These are phyloP conservation scores for Hydrotaea diabolus DNA, from an alignment of 2,888 invertebrate genomes.

Conservation along the genomic window DNA sequence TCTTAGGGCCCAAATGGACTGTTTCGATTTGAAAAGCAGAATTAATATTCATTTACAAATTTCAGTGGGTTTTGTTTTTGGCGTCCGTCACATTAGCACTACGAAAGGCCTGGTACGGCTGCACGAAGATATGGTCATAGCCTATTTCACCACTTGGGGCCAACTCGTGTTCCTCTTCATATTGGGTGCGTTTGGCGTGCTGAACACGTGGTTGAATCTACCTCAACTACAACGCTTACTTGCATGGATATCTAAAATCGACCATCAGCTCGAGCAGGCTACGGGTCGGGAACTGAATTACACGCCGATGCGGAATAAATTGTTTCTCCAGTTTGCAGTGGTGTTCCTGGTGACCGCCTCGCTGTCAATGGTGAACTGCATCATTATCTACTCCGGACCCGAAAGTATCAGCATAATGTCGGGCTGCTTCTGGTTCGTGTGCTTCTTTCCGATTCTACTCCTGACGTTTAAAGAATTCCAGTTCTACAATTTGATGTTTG, in stretches of 20 bases:
- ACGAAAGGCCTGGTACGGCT: slow-evolving; percentile 48
- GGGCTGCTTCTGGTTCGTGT: slow-evolving; percentile 74
- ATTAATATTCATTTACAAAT: neutral
- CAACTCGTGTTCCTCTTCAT: slow-evolving; percentile 72
- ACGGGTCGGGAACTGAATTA: slow-evolving; percentile 68
- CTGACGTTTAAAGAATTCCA: slow-evolving; percentile 73
- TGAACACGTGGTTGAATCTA: slow-evolving; percentile 71
- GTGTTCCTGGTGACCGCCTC: slow-evolving; percentile 69
- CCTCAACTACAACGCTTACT: slow-evolving; percentile 66
- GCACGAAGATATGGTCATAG: slow-evolving; percentile 66
- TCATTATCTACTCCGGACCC: slow-evolving; percentile 69
- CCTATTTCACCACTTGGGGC: slow-evolving; percentile 72
- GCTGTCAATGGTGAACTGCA: slow-evolving; percentile 74
- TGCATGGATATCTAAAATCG: slow-evolving; percentile 69
- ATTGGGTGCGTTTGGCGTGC: slow-evolving; percentile 67
- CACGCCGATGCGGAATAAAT: slow-evolving; percentile 58
- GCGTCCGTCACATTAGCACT: slow-evolving; percentile 65
- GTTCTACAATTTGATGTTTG: slow-evolving; percentile 73
- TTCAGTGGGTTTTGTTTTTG: slow-evolving; percentile 70
- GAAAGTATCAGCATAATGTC: slow-evolving; percentile 51
- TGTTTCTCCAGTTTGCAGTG: slow-evolving; percentile 68
- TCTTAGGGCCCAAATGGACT: too few relatives aligned
- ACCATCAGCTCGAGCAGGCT: slow-evolving; percentile 66
- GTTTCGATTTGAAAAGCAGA: too few relatives aligned
- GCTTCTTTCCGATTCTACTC: slow-evolving; percentile 72